Percentiles rank a stretch among this genome's conserved stretches.
phyloP scores from a whole-genome alignment of 2,113 vertebrate genomes.

The Peucedramus taeniatus region DNA sequence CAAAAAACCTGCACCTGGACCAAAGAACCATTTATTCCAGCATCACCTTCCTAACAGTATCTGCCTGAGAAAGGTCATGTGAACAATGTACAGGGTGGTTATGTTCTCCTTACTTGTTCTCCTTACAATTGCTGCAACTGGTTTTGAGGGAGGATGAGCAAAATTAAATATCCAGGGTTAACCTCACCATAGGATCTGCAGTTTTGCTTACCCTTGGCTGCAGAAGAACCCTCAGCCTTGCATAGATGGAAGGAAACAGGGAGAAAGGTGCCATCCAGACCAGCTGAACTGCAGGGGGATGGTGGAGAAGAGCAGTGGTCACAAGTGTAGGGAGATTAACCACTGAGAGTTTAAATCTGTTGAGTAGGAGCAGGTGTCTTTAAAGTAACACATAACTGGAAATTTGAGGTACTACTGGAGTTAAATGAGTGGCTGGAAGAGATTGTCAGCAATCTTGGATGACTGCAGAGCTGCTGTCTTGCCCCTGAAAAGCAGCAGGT shows the following conservation, averaged over 20 bases:
- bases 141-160: background rate
- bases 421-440: background rate
- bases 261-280: background rate
- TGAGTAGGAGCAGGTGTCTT: background rate
- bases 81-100: background rate
- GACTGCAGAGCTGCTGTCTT: background rate
- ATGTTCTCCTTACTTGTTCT: background rate
- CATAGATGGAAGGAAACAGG: background rate
- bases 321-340: background rate
- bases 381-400: background rate
- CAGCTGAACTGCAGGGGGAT: background rate
- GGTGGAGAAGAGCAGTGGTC: background rate
- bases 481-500: background rate
- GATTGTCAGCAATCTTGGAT: background rate
- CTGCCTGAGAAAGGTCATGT: background rate
- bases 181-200: background rate
- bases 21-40: background rate
- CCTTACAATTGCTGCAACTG: background rate
- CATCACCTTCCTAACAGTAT: background rate
- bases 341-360: background rate
- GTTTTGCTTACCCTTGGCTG: background rate
- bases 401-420: background rate
- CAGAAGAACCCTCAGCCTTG: background rate
- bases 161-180: background rate
- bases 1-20: background rate